Base-by-base conservation (phyloP, 2,797 vertebrate genomes). In the Poecilia gillii region DNA sequence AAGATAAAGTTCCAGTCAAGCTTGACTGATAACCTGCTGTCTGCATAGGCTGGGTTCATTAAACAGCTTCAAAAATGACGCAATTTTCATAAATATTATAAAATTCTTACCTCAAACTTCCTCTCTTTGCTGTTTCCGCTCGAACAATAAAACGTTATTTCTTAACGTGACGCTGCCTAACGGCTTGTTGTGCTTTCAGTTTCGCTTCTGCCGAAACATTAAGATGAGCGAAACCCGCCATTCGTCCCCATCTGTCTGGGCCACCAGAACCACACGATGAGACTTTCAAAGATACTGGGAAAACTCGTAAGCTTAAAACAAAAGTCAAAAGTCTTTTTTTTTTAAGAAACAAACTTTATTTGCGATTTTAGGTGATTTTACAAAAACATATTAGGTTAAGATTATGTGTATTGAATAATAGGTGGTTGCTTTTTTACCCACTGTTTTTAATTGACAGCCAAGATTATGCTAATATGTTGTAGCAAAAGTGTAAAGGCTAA, bases 141-240 rank as follows among this genome's bases (percentile, higher is more conserved):
- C 0, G 1, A 57, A 74, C 72, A 41, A 31, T 31, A 0, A 16
- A 31, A 31, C 16, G 31, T 20, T 64, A 20, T 64, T 64, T 8
- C 23, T 1, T 16, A 0, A 4, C 64, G 1, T 41, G 23, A 4
- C 25, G 46, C n/a, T 77, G 49, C 12, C 3, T 3, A 14, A 0
- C 0, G 43, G 39, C 33, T 57, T 8, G 31, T 62, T 0, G 5
- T 28, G 31, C 62, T 84, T 88, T 85, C 20, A 72, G 55, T 86
- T 88, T 88, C 77, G 0, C 71, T 88, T 84, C 76, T 0, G 28
- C 2, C 28, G 6, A 31, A 77, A 72, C 18, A 18, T n/a, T 55
- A n/a, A 12, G 1, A 9, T 8, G 0, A 64, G 33, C 18, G 18
- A 0, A 43, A 16, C 28, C 12, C 74, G 14, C 28, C n/a, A 46